These are phyloP conservation scores for Cylloceria caligata DNA, from an alignment of 2,888 invertebrate species.

Conservation along the genomic window DNA sequence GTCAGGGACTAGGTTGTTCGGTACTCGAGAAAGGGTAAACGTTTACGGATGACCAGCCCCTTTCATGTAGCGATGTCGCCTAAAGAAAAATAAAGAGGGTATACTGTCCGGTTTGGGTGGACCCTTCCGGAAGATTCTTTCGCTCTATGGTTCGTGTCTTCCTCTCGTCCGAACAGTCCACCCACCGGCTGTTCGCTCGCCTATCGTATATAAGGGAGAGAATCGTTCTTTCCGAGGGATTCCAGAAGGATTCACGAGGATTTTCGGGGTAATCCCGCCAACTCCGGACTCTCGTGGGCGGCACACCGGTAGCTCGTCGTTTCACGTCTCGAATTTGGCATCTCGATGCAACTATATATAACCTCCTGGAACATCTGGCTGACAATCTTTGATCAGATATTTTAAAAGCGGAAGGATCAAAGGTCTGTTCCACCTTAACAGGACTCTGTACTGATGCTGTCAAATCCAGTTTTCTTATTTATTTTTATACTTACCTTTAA, in stretches of 20 bases:
- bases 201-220: conserved; percentile 26
- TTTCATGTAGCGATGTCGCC: conserved; percentile 70
- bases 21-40: conserved; percentile 51
- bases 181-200: too few relatives aligned
- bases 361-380: conserved; percentile 26
- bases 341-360: conserved; percentile 42
- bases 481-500: neutral
- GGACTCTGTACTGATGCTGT: neutral
- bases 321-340: conserved; percentile 59
- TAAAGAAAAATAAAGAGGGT: conserved; percentile 57
- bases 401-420: conserved; percentile 14
- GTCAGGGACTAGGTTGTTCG: neutral
- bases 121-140: conserved; percentile 47
- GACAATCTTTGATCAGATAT: conserved; percentile 31
- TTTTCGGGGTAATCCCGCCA: conserved; percentile 60
- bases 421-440: conserved; percentile 4
- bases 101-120: conserved; percentile 26
- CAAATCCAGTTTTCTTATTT: neutral
- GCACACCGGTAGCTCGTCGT: conserved; percentile 30
- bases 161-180: too few relatives aligned
- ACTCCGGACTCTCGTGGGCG: conserved; percentile 30
- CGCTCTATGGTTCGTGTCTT: neutral
- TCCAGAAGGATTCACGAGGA: conserved; percentile 58
- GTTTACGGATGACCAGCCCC: conserved; percentile 73
- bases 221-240: conserved; percentile 60